A percentile compares a stretch with the other conserved stretches of the same genome.
Evolutionary conservation across 2,888 invertebrate genomes (phyloP).

Genomic region (Drosophila subsilvestris): DNA sequence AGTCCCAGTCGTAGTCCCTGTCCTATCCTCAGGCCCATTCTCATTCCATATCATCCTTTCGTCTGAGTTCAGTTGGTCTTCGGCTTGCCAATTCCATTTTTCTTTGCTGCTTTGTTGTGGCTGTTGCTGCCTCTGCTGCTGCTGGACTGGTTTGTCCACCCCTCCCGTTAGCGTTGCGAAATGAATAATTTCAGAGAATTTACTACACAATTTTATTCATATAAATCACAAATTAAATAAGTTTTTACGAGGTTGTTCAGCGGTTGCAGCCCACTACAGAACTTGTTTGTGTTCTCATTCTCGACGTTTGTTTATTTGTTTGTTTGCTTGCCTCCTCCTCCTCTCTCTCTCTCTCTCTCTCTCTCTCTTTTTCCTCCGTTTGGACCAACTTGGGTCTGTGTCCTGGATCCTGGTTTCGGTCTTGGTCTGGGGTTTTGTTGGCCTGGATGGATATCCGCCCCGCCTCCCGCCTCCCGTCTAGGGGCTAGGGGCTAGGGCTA

Average conservation of each 20-base stretch:
- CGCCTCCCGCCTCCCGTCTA: too few species aligned
- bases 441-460: slow-evolving; percentile 2
- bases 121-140: slow-evolving; percentile 17
- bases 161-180: slow-evolving; percentile 61
- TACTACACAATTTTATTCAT: slow-evolving; percentile 78
- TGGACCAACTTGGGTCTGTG: not conserved
- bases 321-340: not conserved
- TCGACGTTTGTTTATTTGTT: slow-evolving; percentile 29
- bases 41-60: slow-evolving; percentile 8
- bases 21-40: not conserved
- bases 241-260: slow-evolving; percentile 78
- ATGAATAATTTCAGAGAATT: slow-evolving; percentile 79
- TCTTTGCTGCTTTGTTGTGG: slow-evolving; percentile 39
- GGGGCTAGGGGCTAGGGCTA: not conserved
- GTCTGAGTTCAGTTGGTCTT: slow-evolving; percentile 3
- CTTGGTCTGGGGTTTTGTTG: not conserved
- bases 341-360: too few species aligned
- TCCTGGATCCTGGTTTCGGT: not conserved
- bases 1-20: not conserved
- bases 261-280: slow-evolving; percentile 72
- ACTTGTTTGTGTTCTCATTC: slow-evolving; percentile 71
- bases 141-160: slow-evolving; percentile 13
- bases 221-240: slow-evolving; percentile 78
- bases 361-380: too few species aligned
- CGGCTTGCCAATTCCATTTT: slow-evolving; percentile 55